Conservation (phyloP, 2,113 vertebrate species). For the Amblyopsis rosae region DNA sequence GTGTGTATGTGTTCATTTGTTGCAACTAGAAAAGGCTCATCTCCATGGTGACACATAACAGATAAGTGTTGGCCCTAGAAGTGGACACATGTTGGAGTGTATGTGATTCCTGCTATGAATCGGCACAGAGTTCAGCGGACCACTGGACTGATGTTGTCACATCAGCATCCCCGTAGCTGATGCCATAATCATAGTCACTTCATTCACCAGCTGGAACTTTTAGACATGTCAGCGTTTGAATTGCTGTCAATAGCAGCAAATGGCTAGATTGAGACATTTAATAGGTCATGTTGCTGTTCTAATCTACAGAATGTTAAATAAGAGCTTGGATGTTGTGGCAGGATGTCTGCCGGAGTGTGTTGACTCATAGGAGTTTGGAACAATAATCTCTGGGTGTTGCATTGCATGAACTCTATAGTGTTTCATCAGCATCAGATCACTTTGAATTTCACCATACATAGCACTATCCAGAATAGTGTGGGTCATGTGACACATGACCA, state of each 20-base stretch:
- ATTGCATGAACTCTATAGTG: conserved; percentile 6
- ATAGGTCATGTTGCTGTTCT: background rate
- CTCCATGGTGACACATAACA: conserved; percentile 71
- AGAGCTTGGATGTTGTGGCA: background rate
- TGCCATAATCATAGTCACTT: background rate
- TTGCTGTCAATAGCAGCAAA: too few relatives aligned
- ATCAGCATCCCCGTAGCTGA: background rate
- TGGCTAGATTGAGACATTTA: too few relatives aligned
- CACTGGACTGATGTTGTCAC: conserved; percentile 24
- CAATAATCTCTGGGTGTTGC: background rate
- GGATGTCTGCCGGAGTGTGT: background rate
- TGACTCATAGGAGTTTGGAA: too few relatives aligned
- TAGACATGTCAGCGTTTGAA: too few relatives aligned
- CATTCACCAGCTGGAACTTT: background rate
- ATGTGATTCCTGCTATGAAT: conserved; percentile 28
- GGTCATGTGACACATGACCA: background rate
- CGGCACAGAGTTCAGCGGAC: conserved; percentile 30
- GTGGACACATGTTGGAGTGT: conserved; percentile 25
- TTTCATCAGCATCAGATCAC: conserved; percentile 3
- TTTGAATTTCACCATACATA: background rate
- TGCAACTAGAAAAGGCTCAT: conserved; percentile 53
- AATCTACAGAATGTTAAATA: background rate
- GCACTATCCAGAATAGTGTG: background rate
- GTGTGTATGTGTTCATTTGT: conserved; percentile 59
- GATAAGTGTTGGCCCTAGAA: conserved; percentile 43